A percentile compares a stretch with the other conserved stretches of the same genome.
Conservation (phyloP, 2,888 invertebrate species). For the Meiosimyza decipiens region DNA sequence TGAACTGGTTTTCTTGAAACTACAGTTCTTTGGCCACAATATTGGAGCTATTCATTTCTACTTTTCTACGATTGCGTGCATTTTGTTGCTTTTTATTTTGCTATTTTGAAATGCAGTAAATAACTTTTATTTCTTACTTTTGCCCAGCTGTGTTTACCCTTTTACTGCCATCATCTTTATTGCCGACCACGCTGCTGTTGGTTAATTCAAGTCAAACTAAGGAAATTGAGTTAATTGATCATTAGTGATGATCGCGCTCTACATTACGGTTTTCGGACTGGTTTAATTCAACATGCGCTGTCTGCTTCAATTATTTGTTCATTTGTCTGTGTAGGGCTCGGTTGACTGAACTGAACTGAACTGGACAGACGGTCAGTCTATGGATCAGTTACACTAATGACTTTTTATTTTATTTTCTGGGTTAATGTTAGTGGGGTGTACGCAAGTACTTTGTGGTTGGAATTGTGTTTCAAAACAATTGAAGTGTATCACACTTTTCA, state of each 20-base stretch:
- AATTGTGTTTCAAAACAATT: no score
- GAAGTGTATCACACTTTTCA: no score
- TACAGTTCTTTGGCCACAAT: constrained; percentile 1
- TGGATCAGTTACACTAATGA: no score
- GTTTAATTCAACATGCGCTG: neutral
- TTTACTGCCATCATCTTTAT: neutral
- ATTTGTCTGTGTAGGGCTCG: neutral
- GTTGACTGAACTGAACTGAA: no score
- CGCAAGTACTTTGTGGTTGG: no score
- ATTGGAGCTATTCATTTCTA: constrained; percentile 1
- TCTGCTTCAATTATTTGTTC: neutral
- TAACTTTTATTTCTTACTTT: constrained; percentile 33
- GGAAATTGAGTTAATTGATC: constrained; percentile 36
- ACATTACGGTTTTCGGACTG: neutral
- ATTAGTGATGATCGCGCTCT: constrained; percentile 29
- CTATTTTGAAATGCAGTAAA: constrained; percentile 22
- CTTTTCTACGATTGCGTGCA: constrained; percentile 17
- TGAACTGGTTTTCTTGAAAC: constrained; percentile 19
- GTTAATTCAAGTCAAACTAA: constrained; percentile 25
- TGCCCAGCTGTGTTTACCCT: neutral
- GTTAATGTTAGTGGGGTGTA: no score
- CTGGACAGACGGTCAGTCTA: no score
- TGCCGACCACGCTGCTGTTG: neutral
- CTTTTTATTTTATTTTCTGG: no score
- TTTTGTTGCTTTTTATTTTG: constrained; percentile 10